Evolutionary conservation across 2,113 vertebrate species (phyloP).

Genomic region (Gracilinanus agilis): DNA sequence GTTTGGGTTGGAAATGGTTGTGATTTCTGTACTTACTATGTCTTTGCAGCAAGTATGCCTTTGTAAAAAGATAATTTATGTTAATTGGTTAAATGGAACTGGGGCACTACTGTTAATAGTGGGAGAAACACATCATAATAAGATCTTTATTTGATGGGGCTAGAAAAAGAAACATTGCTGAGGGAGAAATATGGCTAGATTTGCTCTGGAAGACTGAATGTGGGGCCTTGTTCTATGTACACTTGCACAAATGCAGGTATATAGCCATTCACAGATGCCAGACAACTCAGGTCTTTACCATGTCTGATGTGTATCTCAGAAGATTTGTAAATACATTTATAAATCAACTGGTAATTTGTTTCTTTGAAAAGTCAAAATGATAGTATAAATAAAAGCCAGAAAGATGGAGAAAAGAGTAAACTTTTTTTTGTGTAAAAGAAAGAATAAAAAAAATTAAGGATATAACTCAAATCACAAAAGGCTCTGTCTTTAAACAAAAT

Average conservation of each 20-base stretch:
- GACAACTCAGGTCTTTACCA: background rate
- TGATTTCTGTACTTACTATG: background rate
- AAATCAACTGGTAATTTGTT: background rate
- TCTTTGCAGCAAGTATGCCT: background rate
- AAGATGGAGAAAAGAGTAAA: slow-evolving; percentile 26
- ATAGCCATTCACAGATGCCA: background rate
- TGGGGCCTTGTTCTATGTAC: background rate
- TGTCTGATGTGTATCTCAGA: background rate
- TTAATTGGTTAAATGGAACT: slow-evolving; percentile 6
- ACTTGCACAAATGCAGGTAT: background rate
- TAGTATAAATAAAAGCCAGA: background rate
- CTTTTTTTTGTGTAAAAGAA: background rate
- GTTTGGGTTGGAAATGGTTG: background rate
- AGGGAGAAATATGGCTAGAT: background rate
- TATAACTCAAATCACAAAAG: background rate
- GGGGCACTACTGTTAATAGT: background rate
- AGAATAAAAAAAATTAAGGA: background rate
- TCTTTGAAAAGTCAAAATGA: slow-evolving; percentile 18
- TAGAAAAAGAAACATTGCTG: background rate
- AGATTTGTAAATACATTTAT: slow-evolving; percentile 7
- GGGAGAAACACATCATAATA: background rate
- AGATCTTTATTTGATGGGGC: background rate
- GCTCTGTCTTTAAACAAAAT: background rate
- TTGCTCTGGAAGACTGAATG: background rate
- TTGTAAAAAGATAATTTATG: background rate